Evolutionary conservation across 2,797 vertebrate species (phyloP).

Genomic region (Chanos chanos): DNA sequence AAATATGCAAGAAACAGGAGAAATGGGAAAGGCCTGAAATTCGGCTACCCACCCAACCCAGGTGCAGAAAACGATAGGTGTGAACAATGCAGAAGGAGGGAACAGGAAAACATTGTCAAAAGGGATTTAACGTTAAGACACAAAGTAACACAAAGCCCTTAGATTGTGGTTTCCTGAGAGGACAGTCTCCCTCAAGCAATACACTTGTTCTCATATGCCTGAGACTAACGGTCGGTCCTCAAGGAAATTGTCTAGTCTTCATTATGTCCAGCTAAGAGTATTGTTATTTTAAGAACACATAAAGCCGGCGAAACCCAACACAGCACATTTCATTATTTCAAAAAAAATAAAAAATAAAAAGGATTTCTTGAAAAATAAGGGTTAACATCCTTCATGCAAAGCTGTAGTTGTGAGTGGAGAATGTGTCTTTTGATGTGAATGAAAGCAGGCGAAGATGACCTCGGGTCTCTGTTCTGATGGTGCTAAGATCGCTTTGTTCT

Average conservation of each 20-base stretch:
- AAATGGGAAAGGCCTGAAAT: not conserved
- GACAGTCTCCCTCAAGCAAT: not conserved
- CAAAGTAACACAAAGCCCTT: not conserved
- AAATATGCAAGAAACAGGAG: too few relatives aligned
- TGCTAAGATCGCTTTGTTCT: conserved; percentile 39
- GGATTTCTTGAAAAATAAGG: not conserved
- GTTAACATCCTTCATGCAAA: too few relatives aligned
- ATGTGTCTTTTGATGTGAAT: conserved; percentile 26
- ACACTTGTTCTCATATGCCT: too few relatives aligned
- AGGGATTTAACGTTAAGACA: not conserved
- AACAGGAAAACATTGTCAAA: not conserved
- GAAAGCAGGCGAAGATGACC: conserved; percentile 23
- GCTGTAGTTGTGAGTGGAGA: too few relatives aligned
- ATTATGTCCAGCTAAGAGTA: too few relatives aligned
- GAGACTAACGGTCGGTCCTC: too few relatives aligned
- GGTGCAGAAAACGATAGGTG: not conserved
- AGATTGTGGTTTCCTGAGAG: conserved; percentile 5
- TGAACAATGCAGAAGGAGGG: not conserved
- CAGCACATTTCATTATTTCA: too few relatives aligned
- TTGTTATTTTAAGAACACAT: too few relatives aligned
- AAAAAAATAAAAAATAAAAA: not conserved
- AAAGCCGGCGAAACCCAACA: too few relatives aligned
- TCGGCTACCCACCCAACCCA: too few relatives aligned
- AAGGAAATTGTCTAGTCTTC: too few relatives aligned
- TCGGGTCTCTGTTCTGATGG: conserved; percentile 9